Evolutionary conservation across 2,113 vertebrate species (phyloP).

Genomic region (Hoplias malabaricus): DNA sequence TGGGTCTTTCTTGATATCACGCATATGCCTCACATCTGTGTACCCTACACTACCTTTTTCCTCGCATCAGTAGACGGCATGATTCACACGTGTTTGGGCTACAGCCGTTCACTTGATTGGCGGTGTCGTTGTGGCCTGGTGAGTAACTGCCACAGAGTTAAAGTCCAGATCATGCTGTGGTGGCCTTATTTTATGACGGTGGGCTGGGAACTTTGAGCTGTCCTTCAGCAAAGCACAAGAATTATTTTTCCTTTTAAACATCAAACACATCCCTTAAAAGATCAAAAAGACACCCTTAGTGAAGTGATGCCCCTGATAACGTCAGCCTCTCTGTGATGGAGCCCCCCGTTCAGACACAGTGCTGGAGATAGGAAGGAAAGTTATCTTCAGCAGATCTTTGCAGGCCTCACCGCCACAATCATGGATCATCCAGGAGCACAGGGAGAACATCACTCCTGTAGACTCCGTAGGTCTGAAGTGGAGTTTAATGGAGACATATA

Average conservation of each 20-base stretch:
- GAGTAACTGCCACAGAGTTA: neutral
- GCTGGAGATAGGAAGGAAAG: constrained; percentile 18
- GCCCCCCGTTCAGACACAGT: neutral
- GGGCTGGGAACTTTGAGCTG: neutral
- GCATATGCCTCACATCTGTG: neutral
- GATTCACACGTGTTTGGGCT: too few relatives aligned
- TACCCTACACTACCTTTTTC: too few relatives aligned
- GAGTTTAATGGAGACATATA: too few relatives aligned
- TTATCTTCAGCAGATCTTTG: constrained; percentile 41
- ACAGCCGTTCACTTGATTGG: too few relatives aligned
- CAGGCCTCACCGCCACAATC: neutral
- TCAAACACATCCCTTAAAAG: too few relatives aligned
- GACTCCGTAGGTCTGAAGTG: too few relatives aligned
- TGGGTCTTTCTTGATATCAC: neutral
- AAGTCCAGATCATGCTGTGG: neutral
- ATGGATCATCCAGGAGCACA: neutral
- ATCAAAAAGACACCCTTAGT: neutral
- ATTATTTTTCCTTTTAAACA: neutral
- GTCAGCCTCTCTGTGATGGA: neutral
- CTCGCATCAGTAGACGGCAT: too few relatives aligned
- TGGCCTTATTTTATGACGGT: neutral
- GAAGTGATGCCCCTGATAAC: neutral
- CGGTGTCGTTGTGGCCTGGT: too few relatives aligned
- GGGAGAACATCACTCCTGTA: neutral
- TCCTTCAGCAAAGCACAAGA: neutral